Base-by-base conservation (phyloP, 2,797 vertebrate species). In the Muraenolepis orangiensis region DNA sequence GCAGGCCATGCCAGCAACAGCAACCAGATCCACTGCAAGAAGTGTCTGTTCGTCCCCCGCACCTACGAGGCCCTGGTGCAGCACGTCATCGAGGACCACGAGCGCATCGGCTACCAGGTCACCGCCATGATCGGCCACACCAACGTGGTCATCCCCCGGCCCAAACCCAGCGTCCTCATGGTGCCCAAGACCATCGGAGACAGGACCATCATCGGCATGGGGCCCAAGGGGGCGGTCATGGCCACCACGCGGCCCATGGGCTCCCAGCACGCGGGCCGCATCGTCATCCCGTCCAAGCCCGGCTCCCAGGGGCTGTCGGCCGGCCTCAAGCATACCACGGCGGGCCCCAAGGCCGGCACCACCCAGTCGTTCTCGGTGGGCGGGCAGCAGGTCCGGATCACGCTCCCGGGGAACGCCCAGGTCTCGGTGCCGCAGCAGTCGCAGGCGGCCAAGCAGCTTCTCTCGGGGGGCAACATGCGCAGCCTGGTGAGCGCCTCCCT, bases 101-200 rank as follows among this genome's bases (percentile, higher is more conserved):
- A 99, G 82, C 93, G 96, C 66, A 97, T 99, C 78, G 97, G 98
- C 28, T 99, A 99, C 87, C 97, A 99, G 91, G 98, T 99, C 73
- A 99, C 98, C 1, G 97, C 98, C 67, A 99, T 99, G 98, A 99
- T 99, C 34, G 97, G 97, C 4, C 98, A 99, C 90, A 99, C 97
- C 66, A 99, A 98, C 12, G 97, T 99, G 12, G 96, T 99, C 28
- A 96, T 99, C 69, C 96, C 97, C 2, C 94, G 97, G 67, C 95
- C 96, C 36, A 99, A 99, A 88, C 95, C 97, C 66, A 73, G n/a
- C 26, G 87, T 98, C 79, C 92, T 97, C 91, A 93, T 98, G 40
- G 95, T 97, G 76, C 94, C 95, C 78, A 99, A 98, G 91, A 90
- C 91, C 68, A 94, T 92, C 71, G 95, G 95, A 82, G 97, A 99